Evolutionary conservation across 2,797 vertebrate genomes (phyloP), one percentile per base, ranked within the genome.

Genomic region (Lates japonicus): DNA sequence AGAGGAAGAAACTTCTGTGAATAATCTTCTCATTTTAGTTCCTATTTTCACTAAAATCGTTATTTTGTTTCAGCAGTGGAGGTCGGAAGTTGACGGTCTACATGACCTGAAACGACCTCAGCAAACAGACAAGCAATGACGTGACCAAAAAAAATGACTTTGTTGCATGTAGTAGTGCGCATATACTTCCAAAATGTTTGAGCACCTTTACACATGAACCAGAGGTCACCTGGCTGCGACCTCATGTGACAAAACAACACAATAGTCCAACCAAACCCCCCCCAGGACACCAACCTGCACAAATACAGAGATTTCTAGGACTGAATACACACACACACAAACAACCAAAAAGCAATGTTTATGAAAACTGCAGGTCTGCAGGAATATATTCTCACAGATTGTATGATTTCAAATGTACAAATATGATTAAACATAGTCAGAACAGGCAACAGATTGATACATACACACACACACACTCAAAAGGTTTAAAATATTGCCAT

Each of bases 181-280:
- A 33, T 72, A 71, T 19, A 42, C 55, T 31, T 80, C 20, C 22
- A 20, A 25, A 48, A 5, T 60, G 48, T 69, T 74, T 12, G 35
- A 6, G 16, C 17, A 31, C 25, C 17, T 74, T 60, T 31, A 71
- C 7, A 61, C 12, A 65, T 42, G 39, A 6, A 57, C 46, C 42
- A 51, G 64, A 68, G 46, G 25, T 22, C 48, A 54, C 22, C 51
- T 49, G n/a, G 25, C 63, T 67, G 37, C 13, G 16, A 65, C 42
- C 22, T 22, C 17, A 25, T 46, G 41, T 52, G 54, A 77, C 42
- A 67, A 70, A 78, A 76, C 63, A 75, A 20, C 20, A 54, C 19
- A 62, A 13, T 19, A n/a, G 41, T 71, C n/a, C 12, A 55, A 31
- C 0, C 41, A 58, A 61, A 59, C 12, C 4, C 41, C 41, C 25